These are phyloP conservation scores for Telenomus remus DNA, from an alignment of 1,140 invertebrate species.

Conservation along the genomic window DNA sequence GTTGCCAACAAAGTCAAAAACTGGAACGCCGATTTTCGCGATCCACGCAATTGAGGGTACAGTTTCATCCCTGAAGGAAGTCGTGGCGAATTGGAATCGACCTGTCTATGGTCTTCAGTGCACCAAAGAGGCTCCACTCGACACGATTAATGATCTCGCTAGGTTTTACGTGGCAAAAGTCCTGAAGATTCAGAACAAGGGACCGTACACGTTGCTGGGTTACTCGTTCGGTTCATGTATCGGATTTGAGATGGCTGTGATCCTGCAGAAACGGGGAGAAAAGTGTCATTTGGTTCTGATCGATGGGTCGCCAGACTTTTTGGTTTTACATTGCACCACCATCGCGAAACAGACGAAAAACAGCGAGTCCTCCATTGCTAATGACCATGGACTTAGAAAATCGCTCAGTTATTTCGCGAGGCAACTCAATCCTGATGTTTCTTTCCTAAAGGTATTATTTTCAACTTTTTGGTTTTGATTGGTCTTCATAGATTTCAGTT, in stretches of 20 bases:
- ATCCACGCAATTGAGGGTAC: constrained; percentile 96
- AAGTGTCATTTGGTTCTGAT: constrained; percentile 84
- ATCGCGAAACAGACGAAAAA: constrained; percentile 75
- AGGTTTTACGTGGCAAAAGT: constrained; percentile 87
- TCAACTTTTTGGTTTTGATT: no score
- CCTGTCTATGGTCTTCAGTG: constrained; percentile 95
- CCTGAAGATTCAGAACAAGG: constrained; percentile 83
- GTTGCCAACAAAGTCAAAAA: constrained; percentile 76
- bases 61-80: constrained; percentile 80
- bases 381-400: constrained; percentile 60
- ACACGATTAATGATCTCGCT: constrained; percentile 85
- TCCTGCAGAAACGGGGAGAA: constrained; percentile 83
- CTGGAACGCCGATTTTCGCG: constrained; percentile 80
- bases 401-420: constrained; percentile 87
- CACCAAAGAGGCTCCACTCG: constrained; percentile 83
- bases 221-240: constrained; percentile 96
- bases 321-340: constrained; percentile 84
- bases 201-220: constrained; percentile 91
- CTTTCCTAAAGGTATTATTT: constrained; percentile 78
- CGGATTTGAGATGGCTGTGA: constrained; percentile 93
- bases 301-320: constrained; percentile 94
- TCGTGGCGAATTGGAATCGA: constrained; percentile 82
- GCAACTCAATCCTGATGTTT: constrained; percentile 84
- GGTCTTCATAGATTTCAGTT: no score
- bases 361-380: constrained; percentile 46